Evolutionary conservation across 1,140 invertebrate genomes (phyloP).

Genomic region (Drosophila funebris): DNA sequence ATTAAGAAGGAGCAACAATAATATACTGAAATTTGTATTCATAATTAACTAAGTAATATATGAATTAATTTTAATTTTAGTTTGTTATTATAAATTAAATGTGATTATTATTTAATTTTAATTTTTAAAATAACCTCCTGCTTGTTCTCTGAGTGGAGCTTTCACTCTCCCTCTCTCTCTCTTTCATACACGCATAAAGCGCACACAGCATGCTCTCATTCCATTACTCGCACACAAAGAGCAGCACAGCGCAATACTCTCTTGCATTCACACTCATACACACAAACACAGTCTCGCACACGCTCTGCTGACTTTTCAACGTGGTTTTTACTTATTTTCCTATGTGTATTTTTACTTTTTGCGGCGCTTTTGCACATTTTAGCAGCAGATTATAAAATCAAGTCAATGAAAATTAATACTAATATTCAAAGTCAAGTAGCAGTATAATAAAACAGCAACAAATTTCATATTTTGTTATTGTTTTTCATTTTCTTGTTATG

Average conservation of each 20-base stretch:
- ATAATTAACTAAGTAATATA: background rate
- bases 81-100: background rate
- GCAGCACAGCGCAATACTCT: background rate
- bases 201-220: background rate
- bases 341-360: constrained; percentile 34
- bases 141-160: constrained; percentile 9
- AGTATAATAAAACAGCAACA: background rate
- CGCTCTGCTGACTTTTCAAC: constrained; percentile 58
- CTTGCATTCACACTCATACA: background rate
- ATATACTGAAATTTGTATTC: background rate
- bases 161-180: background rate
- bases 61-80: background rate
- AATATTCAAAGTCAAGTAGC: background rate
- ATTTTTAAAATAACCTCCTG: background rate
- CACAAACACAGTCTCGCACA: background rate
- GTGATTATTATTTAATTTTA: background rate
- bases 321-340: constrained; percentile 57
- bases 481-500: constrained; percentile 4
- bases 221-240: constrained; percentile 15
- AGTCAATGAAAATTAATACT: constrained; percentile 6
- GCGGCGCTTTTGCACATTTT: constrained; percentile 8
- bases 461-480: constrained; percentile 3
- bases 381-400: constrained; percentile 35
- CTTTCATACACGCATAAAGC: background rate
- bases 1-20: background rate